phyloP scores from a whole-genome alignment of 1,140 invertebrate genomes.

The Battus philenor region DNA sequence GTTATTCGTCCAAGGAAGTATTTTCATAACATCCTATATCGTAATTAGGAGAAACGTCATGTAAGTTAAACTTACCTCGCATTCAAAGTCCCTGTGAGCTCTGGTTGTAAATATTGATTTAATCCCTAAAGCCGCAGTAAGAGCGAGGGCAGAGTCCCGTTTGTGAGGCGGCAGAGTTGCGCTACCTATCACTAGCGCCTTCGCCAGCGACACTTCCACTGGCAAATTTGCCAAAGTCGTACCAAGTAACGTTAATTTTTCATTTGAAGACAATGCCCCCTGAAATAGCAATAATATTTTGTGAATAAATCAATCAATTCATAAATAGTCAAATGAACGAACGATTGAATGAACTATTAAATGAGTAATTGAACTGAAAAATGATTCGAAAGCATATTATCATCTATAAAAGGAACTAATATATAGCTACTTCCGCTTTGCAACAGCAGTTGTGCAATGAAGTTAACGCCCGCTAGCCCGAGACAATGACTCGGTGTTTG shows the following conservation, averaged over 20 bases:
- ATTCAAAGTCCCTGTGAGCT: slow-evolving; percentile 90
- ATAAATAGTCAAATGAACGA: too few relatives aligned
- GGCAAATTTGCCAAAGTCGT: slow-evolving; percentile 92
- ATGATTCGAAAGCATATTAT: too few relatives aligned
- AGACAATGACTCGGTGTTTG: too few relatives aligned
- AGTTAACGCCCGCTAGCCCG: too few relatives aligned
- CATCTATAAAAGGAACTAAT: too few relatives aligned
- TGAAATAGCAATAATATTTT: slow-evolving; percentile 54
- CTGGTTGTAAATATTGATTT: slow-evolving; percentile 94
- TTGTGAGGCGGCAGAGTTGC: slow-evolving; percentile 83
- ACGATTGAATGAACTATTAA: too few relatives aligned
- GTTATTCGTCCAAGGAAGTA: too few relatives aligned
- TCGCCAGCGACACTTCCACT: slow-evolving; percentile 96
- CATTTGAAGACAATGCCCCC: slow-evolving; percentile 89
- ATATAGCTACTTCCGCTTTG: too few relatives aligned
- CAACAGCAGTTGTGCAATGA: too few relatives aligned
- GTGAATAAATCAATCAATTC: background rate
- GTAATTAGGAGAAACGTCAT: too few relatives aligned
- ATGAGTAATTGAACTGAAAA: too few relatives aligned
- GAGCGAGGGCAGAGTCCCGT: slow-evolving; percentile 90
- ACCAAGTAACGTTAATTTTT: slow-evolving; percentile 93
- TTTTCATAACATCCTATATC: too few relatives aligned
- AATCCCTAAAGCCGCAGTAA: slow-evolving; percentile 94
- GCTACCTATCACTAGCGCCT: slow-evolving; percentile 96
- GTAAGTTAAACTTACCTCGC: slow-evolving; percentile 80